A percentile compares a stretch with the other conserved stretches of the same genome.
Conservation (phyloP, 2,113 vertebrate genomes). For the Callorhinus ursinus region DNA sequence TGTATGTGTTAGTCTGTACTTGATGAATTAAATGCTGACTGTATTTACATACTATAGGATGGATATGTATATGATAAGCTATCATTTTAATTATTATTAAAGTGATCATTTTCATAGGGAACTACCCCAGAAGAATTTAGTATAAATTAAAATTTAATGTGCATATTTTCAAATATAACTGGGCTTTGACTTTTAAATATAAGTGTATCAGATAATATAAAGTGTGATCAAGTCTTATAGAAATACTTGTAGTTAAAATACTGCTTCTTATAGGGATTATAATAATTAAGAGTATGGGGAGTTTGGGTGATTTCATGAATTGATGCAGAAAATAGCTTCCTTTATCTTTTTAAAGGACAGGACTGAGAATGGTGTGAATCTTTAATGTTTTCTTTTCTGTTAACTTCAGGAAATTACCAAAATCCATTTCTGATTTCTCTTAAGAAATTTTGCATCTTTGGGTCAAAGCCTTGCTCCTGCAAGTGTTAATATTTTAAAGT, state of each 20-base stretch:
- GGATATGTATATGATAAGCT: not conserved
- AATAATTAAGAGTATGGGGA: not conserved
- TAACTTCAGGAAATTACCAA: not conserved
- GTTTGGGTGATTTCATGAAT: not conserved
- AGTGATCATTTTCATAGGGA: not conserved
- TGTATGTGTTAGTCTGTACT: not conserved
- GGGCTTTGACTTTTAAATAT: not conserved
- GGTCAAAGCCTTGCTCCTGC: not conserved
- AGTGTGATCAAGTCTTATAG: not conserved
- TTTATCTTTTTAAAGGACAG: not conserved
- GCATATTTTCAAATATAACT: constrained; percentile 49
- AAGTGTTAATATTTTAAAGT: not conserved
- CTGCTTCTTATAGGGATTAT: not conserved
- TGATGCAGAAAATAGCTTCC: not conserved
- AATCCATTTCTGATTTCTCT: not conserved
- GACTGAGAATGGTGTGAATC: not conserved
- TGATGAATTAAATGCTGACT: not conserved
- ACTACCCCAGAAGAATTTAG: not conserved
- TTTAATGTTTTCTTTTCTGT: not conserved
- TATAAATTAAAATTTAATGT: not conserved
- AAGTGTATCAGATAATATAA: not conserved
- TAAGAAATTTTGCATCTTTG: not conserved
- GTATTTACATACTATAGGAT: not conserved
- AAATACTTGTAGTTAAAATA: not conserved
- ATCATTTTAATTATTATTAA: not conserved